phyloP scores from a whole-genome alignment of 2,797 vertebrate genomes.

The Dendrocincla fuliginosa region DNA sequence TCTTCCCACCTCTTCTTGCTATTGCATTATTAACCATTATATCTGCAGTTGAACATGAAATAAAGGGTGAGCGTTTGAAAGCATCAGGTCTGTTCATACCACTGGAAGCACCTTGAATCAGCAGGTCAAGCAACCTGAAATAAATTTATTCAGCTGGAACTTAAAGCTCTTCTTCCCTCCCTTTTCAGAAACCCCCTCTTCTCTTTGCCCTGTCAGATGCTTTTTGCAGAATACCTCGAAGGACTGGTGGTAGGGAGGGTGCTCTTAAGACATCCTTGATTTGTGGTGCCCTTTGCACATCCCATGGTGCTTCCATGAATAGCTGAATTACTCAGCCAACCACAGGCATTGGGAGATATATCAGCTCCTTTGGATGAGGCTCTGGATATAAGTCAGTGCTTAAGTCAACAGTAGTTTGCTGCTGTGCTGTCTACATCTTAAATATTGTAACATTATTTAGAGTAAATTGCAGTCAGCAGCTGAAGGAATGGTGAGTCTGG shows the following conservation, averaged over 20 bases:
- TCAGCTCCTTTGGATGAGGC: background rate
- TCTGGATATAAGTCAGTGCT: fast-evolving
- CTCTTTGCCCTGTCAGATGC: fast-evolving
- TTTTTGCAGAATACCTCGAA: background rate
- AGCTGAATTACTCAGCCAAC: background rate
- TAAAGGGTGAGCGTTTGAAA: background rate
- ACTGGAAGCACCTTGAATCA: background rate
- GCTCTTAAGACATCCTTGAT: fast-evolving
- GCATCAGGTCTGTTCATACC: background rate
- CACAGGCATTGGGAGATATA: background rate
- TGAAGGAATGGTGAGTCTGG: background rate
- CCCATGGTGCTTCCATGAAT: background rate
- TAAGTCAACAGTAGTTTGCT: background rate
- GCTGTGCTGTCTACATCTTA: background rate
- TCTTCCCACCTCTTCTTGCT: background rate
- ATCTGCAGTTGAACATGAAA: background rate
- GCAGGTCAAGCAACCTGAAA: background rate
- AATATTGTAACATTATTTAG: background rate
- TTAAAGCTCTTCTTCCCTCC: background rate
- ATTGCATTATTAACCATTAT: fast-evolving
- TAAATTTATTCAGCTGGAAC: background rate
- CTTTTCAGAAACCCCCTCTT: background rate
- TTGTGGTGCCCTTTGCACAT: background rate
- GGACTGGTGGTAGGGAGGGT: background rate
- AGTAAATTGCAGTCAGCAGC: background rate